phyloP scores from a whole-genome alignment of 2,113 vertebrate genomes.

The Phalacrocorax carbo region DNA sequence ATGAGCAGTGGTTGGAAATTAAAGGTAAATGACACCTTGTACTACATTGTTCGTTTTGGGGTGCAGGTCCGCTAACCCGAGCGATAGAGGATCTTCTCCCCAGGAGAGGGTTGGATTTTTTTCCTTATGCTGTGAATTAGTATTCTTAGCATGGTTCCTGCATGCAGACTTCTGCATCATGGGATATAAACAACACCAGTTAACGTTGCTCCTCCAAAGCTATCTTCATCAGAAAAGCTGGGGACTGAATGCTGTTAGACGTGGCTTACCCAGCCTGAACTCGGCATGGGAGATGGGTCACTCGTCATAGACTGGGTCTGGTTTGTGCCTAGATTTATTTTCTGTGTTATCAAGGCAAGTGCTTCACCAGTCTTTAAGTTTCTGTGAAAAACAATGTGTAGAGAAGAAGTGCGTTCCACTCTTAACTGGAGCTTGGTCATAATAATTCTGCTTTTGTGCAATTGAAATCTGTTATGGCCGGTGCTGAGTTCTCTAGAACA shows the following conservation, averaged over 20 bases:
- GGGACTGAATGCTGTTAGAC: background rate
- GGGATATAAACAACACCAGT: background rate
- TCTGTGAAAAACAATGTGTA: background rate
- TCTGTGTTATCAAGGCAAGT: background rate
- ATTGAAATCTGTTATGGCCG: too few relatives aligned
- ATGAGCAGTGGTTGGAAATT: slow-evolving; percentile 85
- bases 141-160: background rate
- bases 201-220: background rate
- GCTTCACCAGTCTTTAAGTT: background rate
- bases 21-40: slow-evolving; percentile 70
- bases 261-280: background rate
- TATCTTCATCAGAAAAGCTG: background rate
- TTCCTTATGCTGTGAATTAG: background rate
- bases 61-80: too few relatives aligned
- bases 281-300: accelerated
- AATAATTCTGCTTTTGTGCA: background rate
- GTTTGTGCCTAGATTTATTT: background rate
- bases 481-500: background rate
- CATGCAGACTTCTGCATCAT: accelerated
- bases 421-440: background rate
- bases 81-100: background rate
- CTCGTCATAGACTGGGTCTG: accelerated
- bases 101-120: background rate
- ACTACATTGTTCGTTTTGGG: background rate
- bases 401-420: background rate